A percentile compares a stretch with the other conserved stretches of the same genome.
Conservation (phyloP, 2,888 invertebrate species). For the Aleiodes testaceus region DNA sequence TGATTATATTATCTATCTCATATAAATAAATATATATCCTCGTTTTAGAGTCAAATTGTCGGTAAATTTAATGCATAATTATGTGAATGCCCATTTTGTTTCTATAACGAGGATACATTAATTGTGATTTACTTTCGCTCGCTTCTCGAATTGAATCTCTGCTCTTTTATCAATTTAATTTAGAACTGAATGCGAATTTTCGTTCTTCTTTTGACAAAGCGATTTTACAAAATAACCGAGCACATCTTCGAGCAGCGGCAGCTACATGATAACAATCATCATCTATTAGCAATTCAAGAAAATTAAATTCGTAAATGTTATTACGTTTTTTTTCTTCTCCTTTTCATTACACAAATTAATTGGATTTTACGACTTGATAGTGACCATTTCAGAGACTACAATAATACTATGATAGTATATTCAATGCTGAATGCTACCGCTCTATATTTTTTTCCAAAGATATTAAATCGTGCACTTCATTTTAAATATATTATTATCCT, state of each 20-base stretch:
- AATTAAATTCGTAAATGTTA: slow-evolving; percentile 39
- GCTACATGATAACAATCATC: slow-evolving; percentile 51
- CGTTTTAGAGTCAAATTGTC: too few relatives aligned
- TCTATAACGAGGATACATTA: slow-evolving; percentile 22
- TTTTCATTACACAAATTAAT: slow-evolving; percentile 48
- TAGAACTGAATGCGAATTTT: too few relatives aligned
- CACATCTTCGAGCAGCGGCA: slow-evolving; percentile 61
- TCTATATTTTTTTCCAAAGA: slow-evolving; percentile 10
- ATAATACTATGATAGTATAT: slow-evolving; percentile 51
- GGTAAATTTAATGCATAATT: too few relatives aligned
- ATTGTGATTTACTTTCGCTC: slow-evolving; percentile 62
- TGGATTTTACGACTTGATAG: slow-evolving; percentile 25
- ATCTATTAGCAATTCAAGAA: slow-evolving; percentile 59
- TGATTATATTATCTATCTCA: slow-evolving; percentile 67
- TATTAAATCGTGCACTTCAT: slow-evolving; percentile 35
- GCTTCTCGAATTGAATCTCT: slow-evolving; percentile 64
- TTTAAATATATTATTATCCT: slow-evolving; percentile 46
- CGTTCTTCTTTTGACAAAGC: too few relatives aligned
- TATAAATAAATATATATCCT: slow-evolving; percentile 36
- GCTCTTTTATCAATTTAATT: slow-evolving; percentile 42
- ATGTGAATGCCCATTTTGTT: neutral
- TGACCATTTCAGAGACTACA: slow-evolving; percentile 53
- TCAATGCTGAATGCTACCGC: slow-evolving; percentile 43
- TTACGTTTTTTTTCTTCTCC: slow-evolving; percentile 9
- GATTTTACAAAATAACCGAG: slow-evolving; percentile 34